Base-by-base conservation (phyloP, 1,140 invertebrate species). In the Adoxophyes honmai region DNA sequence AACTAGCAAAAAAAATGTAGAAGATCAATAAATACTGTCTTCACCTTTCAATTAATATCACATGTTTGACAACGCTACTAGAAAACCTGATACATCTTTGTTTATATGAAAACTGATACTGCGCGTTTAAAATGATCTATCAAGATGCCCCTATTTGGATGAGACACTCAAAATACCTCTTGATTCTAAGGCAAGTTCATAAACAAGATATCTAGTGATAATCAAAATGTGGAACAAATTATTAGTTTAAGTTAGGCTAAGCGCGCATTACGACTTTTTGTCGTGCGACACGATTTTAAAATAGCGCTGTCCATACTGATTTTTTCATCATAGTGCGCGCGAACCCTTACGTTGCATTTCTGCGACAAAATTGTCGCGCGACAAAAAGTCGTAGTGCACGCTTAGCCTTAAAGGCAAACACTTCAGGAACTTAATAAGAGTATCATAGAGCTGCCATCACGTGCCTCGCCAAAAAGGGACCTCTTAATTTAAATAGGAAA, bases 111-210 rank as follows among this genome's bases (percentile, higher is more conserved):
- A 39, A 15, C 8, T 16, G 15, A 39, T 6, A 39, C 1, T 9
- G 4, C 14, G 9, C 6, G 16, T 18, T n/a, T 44, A 13, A 44
- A 10, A n/a, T 18, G n/a, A 18, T 13, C n/a, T n/a, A 44, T 21
- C 39, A 44, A 44, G 39, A 21, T 44, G 39, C 18, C 39, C 39
- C 39, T 44, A 16, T 44, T 21, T 44, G 39, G 18, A 0, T 21
- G 5, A n/a, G n/a, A 9, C n/a, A n/a, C 39, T 15, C 16, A n/a
- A 5, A 11, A 9, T n/a, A 16, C 18, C 8, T 4, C 34, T 10
- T 36, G n/a, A 10, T 9, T 36, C 8, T 4, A 36, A 9, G 3
- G 8, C 34, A 11, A n/a, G n/a, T 9, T 36, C n/a, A 10, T 4
- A 9, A 1, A 9, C 34, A 4, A 10, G 8, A 36, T 11, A 9